Percentiles rank a stretch among this genome's conserved stretches.
These are phyloP conservation scores for Babyrousa celebensis DNA, from an alignment of 2,797 vertebrate genomes.

Conservation along the genomic window DNA sequence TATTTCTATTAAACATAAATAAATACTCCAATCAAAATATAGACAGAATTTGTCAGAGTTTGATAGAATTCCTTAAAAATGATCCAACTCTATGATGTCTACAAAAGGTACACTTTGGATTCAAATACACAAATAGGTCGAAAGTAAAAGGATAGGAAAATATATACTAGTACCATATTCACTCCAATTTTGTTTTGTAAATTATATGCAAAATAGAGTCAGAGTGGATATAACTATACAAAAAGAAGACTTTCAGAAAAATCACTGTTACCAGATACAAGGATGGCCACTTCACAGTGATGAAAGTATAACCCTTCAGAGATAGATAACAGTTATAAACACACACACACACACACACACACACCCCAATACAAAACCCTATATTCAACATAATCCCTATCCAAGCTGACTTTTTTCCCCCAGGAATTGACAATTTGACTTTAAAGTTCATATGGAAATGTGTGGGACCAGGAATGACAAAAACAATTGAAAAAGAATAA, in stretches of 20 bases:
- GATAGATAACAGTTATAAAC: neutral
- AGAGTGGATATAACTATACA: neutral
- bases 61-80: neutral
- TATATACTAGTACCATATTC: neutral
- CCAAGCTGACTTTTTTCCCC: neutral
- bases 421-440: neutral
- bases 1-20: neutral
- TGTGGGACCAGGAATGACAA: neutral
- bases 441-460: neutral
- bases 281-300: neutral
- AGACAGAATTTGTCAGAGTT: neutral
- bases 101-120: neutral
- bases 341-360: neutral
- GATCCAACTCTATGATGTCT: neutral
- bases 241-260: neutral
- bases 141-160: neutral
- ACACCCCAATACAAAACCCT: neutral
- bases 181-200: neutral
- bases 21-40: neutral
- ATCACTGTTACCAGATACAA: neutral
- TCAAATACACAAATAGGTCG: neutral
- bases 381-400: neutral
- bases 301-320: neutral
- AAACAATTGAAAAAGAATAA: neutral
- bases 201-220: neutral